Conservation (phyloP, 2,113 vertebrate species). For the Tragelaphus imberbis region DNA sequence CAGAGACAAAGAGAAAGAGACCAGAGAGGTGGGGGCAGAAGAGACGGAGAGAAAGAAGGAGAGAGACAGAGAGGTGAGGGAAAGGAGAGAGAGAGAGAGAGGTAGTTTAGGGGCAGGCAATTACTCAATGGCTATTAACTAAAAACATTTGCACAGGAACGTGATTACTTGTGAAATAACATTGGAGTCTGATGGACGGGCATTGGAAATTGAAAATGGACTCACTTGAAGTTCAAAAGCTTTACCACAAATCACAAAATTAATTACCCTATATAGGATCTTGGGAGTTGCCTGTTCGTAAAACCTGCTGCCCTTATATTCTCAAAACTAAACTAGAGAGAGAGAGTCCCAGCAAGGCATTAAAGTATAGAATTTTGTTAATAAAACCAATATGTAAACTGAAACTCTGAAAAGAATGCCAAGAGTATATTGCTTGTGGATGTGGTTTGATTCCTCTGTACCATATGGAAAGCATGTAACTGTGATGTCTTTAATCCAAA, state of each 20-base stretch:
- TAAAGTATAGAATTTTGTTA: constrained; percentile 56
- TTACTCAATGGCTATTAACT: constrained; percentile 59
- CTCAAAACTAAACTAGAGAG: constrained; percentile 27
- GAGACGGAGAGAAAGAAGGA: not conserved
- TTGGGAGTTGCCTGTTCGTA: constrained; percentile 19
- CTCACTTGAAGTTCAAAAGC: constrained; percentile 72
- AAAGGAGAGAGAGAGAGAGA: not conserved
- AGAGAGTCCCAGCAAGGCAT: not conserved
- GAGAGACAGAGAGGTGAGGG: not conserved
- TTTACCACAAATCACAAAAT: constrained; percentile 69
- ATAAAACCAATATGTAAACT: constrained; percentile 44
- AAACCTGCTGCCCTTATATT: constrained; percentile 42
- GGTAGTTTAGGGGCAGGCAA: constrained; percentile 3
- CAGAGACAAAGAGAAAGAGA: not conserved
- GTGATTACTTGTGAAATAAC: constrained; percentile 69
- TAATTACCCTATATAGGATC: constrained; percentile 51
- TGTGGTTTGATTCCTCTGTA: not conserved
- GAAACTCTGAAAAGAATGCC: not conserved
- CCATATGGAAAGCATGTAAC: not conserved
- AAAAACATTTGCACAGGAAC: constrained; percentile 69
- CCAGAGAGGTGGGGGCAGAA: not conserved
- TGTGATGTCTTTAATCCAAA: not conserved
- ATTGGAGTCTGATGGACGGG: constrained; percentile 59
- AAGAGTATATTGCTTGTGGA: not conserved
- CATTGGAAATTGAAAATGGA: constrained; percentile 69